Conservation (phyloP, 1,140 invertebrate genomes). For the Pseudomyrmex pallidus region DNA sequence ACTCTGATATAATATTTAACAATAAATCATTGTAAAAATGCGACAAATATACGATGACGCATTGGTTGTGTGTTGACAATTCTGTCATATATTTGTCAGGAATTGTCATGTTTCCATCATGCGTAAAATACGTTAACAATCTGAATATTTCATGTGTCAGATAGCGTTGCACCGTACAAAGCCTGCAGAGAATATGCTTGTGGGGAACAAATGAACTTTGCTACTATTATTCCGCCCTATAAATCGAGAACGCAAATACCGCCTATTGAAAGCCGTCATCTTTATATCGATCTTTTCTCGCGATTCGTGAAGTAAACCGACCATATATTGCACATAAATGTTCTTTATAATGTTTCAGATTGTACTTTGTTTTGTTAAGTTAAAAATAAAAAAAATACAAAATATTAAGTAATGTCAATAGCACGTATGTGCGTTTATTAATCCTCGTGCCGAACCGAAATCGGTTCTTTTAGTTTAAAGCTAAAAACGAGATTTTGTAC, state of each 20-base stretch:
- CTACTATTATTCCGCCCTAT: slow-evolving; percentile 55
- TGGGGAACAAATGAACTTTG: slow-evolving; percentile 58
- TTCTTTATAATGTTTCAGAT: neutral
- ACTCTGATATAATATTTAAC: neutral
- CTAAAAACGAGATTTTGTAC: too few relatives aligned
- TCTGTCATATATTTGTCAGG: neutral
- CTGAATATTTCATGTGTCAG: neutral
- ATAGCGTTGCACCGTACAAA: slow-evolving; percentile 31
- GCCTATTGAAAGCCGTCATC: neutral
- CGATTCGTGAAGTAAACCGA: neutral
- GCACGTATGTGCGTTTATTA: neutral
- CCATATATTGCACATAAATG: neutral
- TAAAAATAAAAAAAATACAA: neutral
- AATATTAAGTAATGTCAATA: neutral
- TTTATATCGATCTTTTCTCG: slow-evolving; percentile 7
- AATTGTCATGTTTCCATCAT: neutral
- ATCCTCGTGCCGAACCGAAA: neutral
- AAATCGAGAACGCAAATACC: slow-evolving; percentile 48
- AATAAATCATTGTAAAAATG: neutral
- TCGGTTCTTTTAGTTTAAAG: too few relatives aligned
- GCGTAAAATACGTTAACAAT: neutral
- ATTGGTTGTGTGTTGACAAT: neutral
- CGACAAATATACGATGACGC: too few relatives aligned
- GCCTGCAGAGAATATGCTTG: neutral
- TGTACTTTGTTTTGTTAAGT: slow-evolving; percentile 5